These are phyloP conservation scores for Thamnaconus septentrionalis DNA, from an alignment of 2,113 vertebrate species.

Conservation along the genomic window DNA sequence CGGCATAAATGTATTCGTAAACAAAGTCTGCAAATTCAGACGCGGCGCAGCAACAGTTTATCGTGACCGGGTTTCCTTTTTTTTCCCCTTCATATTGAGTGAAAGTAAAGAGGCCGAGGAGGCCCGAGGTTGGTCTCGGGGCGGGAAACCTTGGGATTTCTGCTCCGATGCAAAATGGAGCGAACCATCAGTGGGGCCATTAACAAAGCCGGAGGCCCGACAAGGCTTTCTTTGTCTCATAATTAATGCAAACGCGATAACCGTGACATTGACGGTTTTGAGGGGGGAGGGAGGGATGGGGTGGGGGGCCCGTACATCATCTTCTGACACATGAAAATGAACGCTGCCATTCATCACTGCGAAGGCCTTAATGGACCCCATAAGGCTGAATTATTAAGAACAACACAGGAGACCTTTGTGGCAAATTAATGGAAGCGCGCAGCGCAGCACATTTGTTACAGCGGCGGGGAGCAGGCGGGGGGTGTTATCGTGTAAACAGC, in stretches of 20 bases:
- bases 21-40: constrained; percentile 7
- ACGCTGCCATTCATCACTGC: constrained; percentile 61
- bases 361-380: constrained; percentile 57
- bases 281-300: no score
- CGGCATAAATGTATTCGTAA: constrained; percentile 25
- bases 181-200: constrained; percentile 48
- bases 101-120: constrained; percentile 9
- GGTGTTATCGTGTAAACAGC: constrained; percentile 36
- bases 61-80: no score
- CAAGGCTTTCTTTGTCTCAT: constrained; percentile 64
- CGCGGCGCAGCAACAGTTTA: background rate
- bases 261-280: constrained; percentile 54
- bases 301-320: constrained; percentile 54
- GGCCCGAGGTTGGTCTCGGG: constrained; percentile 21
- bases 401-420: constrained; percentile 69
- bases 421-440: constrained; percentile 51
- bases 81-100: background rate
- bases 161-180: constrained; percentile 56
- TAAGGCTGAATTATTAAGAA: constrained; percentile 66
- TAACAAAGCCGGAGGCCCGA: constrained; percentile 57
- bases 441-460: constrained; percentile 42
- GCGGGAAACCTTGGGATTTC: constrained; percentile 50
- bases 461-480: constrained; percentile 2
- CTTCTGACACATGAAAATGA: constrained; percentile 60
- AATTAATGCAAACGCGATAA: constrained; percentile 72